A percentile compares a stretch with the other conserved stretches of the same genome.
These are phyloP conservation scores for Thryonomys swinderianus DNA, from an alignment of 2,113 vertebrate species.

Conservation along the genomic window DNA sequence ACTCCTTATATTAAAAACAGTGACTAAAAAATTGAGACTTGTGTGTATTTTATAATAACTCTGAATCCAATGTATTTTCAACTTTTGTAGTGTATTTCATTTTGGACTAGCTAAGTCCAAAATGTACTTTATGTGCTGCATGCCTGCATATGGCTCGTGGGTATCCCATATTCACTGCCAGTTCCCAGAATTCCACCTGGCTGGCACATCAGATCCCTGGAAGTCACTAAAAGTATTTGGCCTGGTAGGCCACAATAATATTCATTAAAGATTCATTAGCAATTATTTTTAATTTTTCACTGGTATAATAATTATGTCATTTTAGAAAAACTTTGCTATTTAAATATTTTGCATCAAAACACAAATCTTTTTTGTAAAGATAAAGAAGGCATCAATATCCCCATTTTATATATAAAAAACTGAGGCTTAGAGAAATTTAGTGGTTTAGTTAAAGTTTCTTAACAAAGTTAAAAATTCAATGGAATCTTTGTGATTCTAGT, in stretches of 20 bases:
- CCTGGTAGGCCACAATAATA: background rate
- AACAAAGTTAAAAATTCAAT: conserved; percentile 21
- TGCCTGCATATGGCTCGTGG: background rate
- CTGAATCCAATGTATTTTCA: background rate
- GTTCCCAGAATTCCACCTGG: background rate
- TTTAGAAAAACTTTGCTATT: background rate
- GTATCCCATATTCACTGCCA: background rate
- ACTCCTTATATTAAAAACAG: background rate
- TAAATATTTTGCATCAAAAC: background rate
- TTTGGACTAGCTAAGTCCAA: background rate
- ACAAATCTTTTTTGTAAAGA: background rate
- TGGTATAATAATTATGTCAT: background rate
- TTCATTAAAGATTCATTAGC: background rate
- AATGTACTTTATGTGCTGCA: background rate
- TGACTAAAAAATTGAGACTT: background rate
- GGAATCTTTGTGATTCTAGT: background rate
- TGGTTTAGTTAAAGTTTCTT: background rate
- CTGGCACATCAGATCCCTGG: background rate
- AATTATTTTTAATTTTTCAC: background rate
- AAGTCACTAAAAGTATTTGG: background rate
- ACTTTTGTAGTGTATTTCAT: background rate
- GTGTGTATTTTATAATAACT: background rate
- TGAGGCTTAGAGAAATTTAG: background rate
- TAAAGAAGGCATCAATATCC: background rate
- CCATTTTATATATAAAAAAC: background rate